Conservation (phyloP, 2,797 vertebrate genomes). For the Zonotrichia albicollis region DNA sequence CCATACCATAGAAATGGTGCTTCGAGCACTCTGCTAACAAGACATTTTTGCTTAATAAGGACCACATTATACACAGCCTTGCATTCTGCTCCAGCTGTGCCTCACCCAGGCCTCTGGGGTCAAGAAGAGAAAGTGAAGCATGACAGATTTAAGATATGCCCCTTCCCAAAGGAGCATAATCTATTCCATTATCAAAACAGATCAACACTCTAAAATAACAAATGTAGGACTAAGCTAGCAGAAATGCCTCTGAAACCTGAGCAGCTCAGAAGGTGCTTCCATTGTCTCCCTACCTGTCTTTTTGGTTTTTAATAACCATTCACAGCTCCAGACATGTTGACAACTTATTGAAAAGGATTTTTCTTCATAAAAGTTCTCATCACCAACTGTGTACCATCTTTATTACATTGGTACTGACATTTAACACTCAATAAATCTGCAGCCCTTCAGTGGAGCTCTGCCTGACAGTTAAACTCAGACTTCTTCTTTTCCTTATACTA, state of each 20-base stretch:
- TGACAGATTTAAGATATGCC: neutral
- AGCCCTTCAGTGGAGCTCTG: slow-evolving; percentile 28
- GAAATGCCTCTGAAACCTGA: slow-evolving; percentile 44
- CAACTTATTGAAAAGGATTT: slow-evolving; percentile 66
- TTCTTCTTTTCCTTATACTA: slow-evolving; percentile 37
- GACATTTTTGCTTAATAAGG: neutral
- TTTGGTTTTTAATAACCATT: slow-evolving; percentile 31
- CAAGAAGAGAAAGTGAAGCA: neutral
- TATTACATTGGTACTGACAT: slow-evolving; percentile 70
- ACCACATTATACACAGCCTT: neutral
- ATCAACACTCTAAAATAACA: neutral
- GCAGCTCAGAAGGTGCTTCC: neutral
- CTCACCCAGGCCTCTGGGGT: neutral
- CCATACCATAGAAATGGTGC: rapidly evolving
- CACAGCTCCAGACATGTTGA: slow-evolving; percentile 55
- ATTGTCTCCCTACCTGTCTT: neutral
- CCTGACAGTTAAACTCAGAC: slow-evolving; percentile 25
- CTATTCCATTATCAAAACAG: neutral
- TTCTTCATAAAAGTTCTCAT: slow-evolving; percentile 66
- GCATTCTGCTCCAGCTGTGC: neutral
- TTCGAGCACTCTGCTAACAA: neutral
- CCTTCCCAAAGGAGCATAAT: neutral
- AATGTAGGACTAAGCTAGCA: neutral
- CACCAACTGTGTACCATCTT: slow-evolving; percentile 49
- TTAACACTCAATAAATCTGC: slow-evolving; percentile 70